Evolutionary conservation across 2,888 invertebrate genomes (phyloP).

Genomic region (Drosophila kuntzei): DNA sequence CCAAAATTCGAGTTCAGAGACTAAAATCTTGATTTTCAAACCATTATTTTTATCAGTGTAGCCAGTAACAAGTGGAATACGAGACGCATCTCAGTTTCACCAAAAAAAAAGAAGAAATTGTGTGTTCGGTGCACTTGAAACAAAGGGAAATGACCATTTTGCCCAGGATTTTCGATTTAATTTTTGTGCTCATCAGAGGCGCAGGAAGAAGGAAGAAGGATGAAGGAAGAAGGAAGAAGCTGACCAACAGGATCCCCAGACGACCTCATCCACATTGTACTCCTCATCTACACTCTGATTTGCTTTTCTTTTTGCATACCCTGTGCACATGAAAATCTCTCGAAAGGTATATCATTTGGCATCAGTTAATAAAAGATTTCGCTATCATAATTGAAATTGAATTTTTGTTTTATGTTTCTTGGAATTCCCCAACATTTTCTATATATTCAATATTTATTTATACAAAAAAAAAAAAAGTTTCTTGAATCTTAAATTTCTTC

Average conservation of each 20-base stretch:
- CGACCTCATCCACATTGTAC: slow-evolving; percentile 29
- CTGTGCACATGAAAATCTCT: not conserved
- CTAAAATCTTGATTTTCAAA: too few relatives aligned
- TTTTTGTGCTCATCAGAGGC: slow-evolving; percentile 68
- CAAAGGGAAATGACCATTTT: slow-evolving; percentile 72
- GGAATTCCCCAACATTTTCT: too few relatives aligned
- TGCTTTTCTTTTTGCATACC: slow-evolving; percentile 19
- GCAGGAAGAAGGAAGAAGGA: slow-evolving; percentile 28
- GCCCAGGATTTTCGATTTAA: slow-evolving; percentile 75
- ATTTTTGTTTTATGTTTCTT: not conserved
- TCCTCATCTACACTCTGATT: slow-evolving; percentile 37
- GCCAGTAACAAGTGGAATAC: slow-evolving; percentile 60
- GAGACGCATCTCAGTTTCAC: not conserved
- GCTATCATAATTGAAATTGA: not conserved
- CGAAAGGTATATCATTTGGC: not conserved
- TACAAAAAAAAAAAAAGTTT: too few relatives aligned
- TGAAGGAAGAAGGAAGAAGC: too few relatives aligned
- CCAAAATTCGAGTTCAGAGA: too few relatives aligned
- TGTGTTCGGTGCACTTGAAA: slow-evolving; percentile 48
- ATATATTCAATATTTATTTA: too few relatives aligned
- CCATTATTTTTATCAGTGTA: too few relatives aligned
- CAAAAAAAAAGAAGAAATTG: slow-evolving; percentile 1
- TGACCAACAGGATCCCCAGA: slow-evolving; percentile 54
- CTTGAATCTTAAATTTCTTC: too few relatives aligned
- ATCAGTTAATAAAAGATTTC: too few relatives aligned